phyloP scores from a whole-genome alignment of 2,113 vertebrate species.

The Erinaceus europaeus region DNA sequence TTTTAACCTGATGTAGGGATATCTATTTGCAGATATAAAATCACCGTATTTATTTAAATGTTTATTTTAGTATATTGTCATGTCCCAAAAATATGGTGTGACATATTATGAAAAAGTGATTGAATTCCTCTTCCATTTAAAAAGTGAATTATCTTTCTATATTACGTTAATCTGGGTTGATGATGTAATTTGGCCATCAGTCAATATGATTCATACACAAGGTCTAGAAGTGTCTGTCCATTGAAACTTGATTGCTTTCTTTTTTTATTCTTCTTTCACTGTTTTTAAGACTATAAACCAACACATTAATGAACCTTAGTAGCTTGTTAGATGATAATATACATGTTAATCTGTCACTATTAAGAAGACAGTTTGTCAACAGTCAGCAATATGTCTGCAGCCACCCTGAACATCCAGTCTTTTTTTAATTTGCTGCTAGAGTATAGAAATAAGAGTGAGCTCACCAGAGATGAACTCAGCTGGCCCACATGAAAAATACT shows the following conservation, averaged over 20 bases:
- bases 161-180: neutral
- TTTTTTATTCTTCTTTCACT: neutral
- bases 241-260: neutral
- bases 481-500: neutral
- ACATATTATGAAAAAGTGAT: neutral
- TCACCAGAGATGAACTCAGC: neutral
- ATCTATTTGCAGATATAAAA: neutral
- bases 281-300: neutral
- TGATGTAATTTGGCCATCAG: neutral
- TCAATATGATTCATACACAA: neutral
- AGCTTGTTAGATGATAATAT: neutral
- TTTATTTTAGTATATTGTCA: neutral
- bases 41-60: neutral
- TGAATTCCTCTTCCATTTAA: neutral
- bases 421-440: neutral
- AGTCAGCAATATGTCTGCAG: neutral
- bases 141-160: neutral
- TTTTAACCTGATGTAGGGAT: neutral
- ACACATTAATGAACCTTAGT: neutral
- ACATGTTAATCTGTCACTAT: neutral
- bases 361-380: neutral
- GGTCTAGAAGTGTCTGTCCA: neutral
- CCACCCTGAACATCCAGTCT: neutral
- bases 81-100: neutral
- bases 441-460: neutral